phyloP scores from a whole-genome alignment of 2,888 invertebrate species.

The Brachyopa scutellaris region DNA sequence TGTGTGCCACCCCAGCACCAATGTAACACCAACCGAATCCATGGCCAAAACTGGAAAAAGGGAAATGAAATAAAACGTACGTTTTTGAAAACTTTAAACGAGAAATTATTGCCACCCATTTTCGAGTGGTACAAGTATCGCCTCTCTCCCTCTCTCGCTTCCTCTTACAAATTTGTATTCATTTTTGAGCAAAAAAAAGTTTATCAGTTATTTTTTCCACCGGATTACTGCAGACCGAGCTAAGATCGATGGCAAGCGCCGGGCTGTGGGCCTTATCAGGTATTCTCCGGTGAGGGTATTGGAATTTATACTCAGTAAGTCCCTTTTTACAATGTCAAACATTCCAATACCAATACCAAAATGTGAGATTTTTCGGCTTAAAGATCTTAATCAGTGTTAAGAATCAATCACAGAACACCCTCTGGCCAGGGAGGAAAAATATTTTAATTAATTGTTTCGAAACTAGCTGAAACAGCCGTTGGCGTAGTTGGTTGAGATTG shows the following conservation, averaged over 20 bases:
- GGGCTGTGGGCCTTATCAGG: conserved; percentile 28
- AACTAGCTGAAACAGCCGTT: conserved; percentile 41
- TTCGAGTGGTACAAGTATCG: background rate
- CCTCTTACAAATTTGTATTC: conserved; percentile 24
- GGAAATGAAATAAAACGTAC: conserved; percentile 50
- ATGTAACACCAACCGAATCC: conserved; percentile 3
- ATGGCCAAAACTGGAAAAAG: conserved; percentile 19
- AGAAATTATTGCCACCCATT: conserved; percentile 46
- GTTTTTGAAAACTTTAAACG: conserved; percentile 55
- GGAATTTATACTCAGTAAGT: too few species aligned
- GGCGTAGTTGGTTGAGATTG: conserved; percentile 14
- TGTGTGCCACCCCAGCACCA: background rate
- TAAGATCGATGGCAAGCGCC: conserved; percentile 14
- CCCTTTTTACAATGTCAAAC: too few species aligned
- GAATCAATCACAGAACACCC: conserved; percentile 47
- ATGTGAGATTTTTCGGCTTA: background rate
- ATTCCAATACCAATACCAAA: too few species aligned
- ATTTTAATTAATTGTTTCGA: conserved; percentile 60
- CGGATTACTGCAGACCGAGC: background rate
- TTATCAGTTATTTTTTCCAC: background rate
- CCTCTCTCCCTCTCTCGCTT: background rate
- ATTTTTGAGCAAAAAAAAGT: background rate
- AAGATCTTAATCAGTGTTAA: conserved; percentile 49
- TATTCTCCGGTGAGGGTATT: conserved; percentile 7
- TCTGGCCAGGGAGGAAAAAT: conserved; percentile 25